Base-by-base conservation (phyloP, 1,140 invertebrate species). In the Leucophenga varia region DNA sequence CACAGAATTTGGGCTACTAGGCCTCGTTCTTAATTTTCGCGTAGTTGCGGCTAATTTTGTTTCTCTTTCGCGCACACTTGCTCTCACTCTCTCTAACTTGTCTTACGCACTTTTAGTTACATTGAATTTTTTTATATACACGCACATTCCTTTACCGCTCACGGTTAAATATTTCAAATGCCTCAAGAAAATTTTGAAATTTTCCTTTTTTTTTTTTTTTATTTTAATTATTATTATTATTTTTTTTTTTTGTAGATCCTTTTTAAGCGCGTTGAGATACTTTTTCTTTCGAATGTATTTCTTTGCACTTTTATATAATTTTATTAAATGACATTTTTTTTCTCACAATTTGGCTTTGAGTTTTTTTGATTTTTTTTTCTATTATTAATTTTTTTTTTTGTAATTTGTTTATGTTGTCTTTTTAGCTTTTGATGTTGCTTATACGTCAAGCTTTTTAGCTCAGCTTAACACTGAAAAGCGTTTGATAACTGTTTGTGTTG, bases 21-120 rank as follows among this genome's bases (percentile, higher is more conserved):
- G 63, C 63, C 63, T 65, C 55, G 61, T 65, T 61, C 61, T 60
- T 56, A 65, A 67, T 65, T 61, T 59, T 54, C 61, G 60, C 55
- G 28, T 12, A 28, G 25, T 12, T 28, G 12, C 25, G 12, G 25
- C 25, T 28, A 28, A 28, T 28, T 28, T 28, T 28, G 12, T 6
- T 12, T 28, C 40, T 16, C 30, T 30, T 18, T 30, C 46, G 36
- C 40, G 41, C 25, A 30, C 36, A n/a, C 12, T 14, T 35, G 14
- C 25, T 54, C n/a, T 28, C 25, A 39, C 19, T 37, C 16, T 34
- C 21, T 44, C 32, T 38, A 28, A 34, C 21, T 42, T 49, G 25
- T 16, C 19, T 18, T 43, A n/a, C n/a, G n/a, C n/a, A n/a, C n/a
- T n/a, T n/a, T n/a, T n/a, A n/a, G n/a, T n/a, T n/a, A n/a, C n/a